phyloP scores from a whole-genome alignment of 1,140 invertebrate genomes.

The Leptoteleia sp. region DNA sequence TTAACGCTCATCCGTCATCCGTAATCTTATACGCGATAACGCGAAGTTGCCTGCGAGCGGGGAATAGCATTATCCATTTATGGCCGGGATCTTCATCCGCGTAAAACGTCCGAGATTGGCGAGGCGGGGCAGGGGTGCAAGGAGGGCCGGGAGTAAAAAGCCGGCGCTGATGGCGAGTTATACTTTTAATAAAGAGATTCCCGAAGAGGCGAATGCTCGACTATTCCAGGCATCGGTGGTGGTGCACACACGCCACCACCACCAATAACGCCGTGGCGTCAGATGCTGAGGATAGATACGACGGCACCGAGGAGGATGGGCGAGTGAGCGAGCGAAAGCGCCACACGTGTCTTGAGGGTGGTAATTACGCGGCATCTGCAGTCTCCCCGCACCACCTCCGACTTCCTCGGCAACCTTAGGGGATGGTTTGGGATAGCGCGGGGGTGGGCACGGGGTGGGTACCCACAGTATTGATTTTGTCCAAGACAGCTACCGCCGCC shows the following conservation, averaged over 20 bases:
- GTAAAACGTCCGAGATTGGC: conserved; percentile 16
- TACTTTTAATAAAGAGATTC: conserved; percentile 80
- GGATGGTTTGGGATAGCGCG: conserved; percentile 66
- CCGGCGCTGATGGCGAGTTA: conserved; percentile 73
- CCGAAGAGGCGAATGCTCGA: conserved; percentile 59
- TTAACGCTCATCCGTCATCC: conserved; percentile 52
- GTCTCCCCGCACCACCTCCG: conserved; percentile 74
- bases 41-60: conserved; percentile 18
- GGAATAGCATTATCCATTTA: conserved; percentile 32
- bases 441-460: conserved; percentile 71
- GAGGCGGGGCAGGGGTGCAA: not conserved
- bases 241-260: conserved; percentile 59
- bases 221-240: conserved; percentile 59
- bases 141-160: conserved; percentile 44
- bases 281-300: conserved; percentile 66
- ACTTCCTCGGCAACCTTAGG: conserved; percentile 78
- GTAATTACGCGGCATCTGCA: conserved; percentile 82
- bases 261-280: conserved; percentile 67
- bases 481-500: conserved; percentile 76
- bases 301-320: conserved; percentile 69
- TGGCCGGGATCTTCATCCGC: conserved; percentile 22
- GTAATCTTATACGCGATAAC: conserved; percentile 43
- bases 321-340: conserved; percentile 68
- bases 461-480: conserved; percentile 82
- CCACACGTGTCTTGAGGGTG: conserved; percentile 82